A percentile compares a stretch with the other conserved stretches of the same genome.
phyloP scores from a whole-genome alignment of 2,113 vertebrate genomes.

The Paradisaea rubra region DNA sequence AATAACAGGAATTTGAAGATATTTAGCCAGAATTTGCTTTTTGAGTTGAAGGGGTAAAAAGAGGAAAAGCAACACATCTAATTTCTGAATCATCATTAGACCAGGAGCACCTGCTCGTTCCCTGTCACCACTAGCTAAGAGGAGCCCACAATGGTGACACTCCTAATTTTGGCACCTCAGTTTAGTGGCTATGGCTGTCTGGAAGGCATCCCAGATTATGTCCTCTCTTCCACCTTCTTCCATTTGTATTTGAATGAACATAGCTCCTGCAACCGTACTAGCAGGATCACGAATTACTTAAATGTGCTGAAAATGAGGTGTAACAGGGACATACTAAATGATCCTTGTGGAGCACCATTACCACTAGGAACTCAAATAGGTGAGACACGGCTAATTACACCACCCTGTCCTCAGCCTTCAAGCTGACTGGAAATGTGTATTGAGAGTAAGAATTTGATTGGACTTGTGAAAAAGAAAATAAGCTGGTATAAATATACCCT shows the following conservation, averaged over 20 bases:
- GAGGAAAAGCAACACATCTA: not conserved
- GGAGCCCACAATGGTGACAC: not conserved
- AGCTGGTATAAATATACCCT: not conserved
- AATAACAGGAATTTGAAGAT: not conserved
- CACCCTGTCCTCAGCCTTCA: not conserved
- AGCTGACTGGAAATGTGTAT: not conserved
- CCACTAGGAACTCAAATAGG: not conserved
- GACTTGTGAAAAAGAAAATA: not conserved
- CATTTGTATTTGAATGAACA: not conserved
- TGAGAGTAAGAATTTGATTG: not conserved
- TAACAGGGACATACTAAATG: not conserved
- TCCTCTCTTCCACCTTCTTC: not conserved
- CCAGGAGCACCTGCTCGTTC: not conserved
- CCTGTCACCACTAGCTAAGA: not conserved
- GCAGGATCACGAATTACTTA: not conserved
- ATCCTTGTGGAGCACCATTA: not conserved
- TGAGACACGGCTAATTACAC: not conserved
- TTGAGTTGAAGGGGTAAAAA: not conserved
- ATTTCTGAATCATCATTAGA: not conserved
- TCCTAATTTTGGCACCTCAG: not conserved
- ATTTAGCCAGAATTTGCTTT: not conserved
- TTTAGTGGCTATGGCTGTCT: not conserved
- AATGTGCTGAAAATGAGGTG: not conserved
- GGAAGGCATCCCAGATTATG: not conserved
- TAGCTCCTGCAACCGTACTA: not conserved